Conservation (phyloP, 1,140 invertebrate genomes). For the Hylaeus anthracinus region DNA sequence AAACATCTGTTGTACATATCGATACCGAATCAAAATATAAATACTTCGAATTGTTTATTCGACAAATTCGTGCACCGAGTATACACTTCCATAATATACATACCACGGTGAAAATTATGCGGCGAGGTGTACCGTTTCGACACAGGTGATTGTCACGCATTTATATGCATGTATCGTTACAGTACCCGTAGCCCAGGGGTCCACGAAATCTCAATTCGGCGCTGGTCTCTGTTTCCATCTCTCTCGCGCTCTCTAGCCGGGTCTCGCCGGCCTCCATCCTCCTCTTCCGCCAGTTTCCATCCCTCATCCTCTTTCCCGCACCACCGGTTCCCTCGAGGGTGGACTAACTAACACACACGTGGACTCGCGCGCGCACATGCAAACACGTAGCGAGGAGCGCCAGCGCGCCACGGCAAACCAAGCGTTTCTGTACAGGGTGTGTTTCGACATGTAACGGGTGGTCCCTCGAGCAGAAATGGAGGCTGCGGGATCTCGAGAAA, state of each 20-base stretch:
- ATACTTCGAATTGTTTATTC: too few species aligned
- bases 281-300: slow-evolving; percentile 36
- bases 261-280: slow-evolving; percentile 20
- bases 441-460: slow-evolving; percentile 78
- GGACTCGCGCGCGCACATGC: slow-evolving; percentile 53
- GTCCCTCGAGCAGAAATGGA: slow-evolving; percentile 22
- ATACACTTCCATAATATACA: too few species aligned
- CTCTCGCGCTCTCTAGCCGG: slow-evolving; percentile 28
- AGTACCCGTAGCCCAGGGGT: too few species aligned
- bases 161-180: too few species aligned
- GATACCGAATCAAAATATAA: too few species aligned
- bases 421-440: slow-evolving; percentile 78
- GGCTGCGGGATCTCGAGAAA: too few species aligned
- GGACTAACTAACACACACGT: slow-evolving; percentile 74
- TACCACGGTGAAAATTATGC: too few species aligned
- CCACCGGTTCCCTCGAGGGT: slow-evolving; percentile 73
- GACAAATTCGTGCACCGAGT: too few species aligned
- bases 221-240: not conserved
- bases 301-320: slow-evolving; percentile 59
- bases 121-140: too few species aligned
- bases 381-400: slow-evolving; percentile 52
- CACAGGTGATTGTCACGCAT: too few species aligned
- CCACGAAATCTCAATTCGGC: not conserved
- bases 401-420: slow-evolving; percentile 70
- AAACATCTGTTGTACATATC: too few species aligned